Percentiles rank a stretch among this genome's conserved stretches.
These are phyloP conservation scores for Xiphorhynchus elegans DNA, from an alignment of 2,113 vertebrate genomes.

Conservation along the genomic window DNA sequence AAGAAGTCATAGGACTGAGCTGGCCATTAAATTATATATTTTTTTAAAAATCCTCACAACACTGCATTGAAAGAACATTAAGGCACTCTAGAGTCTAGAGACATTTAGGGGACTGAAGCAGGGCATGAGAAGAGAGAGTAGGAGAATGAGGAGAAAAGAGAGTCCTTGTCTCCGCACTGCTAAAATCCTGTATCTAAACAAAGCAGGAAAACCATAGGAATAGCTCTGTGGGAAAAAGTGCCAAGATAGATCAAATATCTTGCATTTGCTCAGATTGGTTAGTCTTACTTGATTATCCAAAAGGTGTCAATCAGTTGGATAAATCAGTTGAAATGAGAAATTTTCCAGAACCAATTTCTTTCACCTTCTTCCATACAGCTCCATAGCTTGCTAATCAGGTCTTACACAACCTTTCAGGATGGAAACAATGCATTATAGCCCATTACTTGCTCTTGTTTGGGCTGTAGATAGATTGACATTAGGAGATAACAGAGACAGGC, in stretches of 20 bases:
- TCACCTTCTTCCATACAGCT: background rate
- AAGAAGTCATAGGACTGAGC: background rate
- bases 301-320: background rate
- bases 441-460: background rate
- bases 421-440: background rate
- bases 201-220: background rate
- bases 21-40: background rate
- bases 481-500: background rate
- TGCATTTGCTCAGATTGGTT: background rate
- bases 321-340: background rate
- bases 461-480: accelerated
- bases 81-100: background rate
- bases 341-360: background rate
- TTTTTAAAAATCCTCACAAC: background rate
- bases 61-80: background rate
- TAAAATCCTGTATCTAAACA: background rate
- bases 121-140: background rate
- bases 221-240: background rate
- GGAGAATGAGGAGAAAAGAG: background rate
- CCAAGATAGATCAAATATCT: background rate
- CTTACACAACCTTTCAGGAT: background rate
- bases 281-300: background rate
- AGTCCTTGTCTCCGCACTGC: background rate
- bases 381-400: background rate
- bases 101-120: background rate